A percentile compares a stretch with the other conserved stretches of the same genome.
These are phyloP conservation scores for Pachydiplax longipennis DNA, from an alignment of 2,888 invertebrate species.

Conservation along the genomic window DNA sequence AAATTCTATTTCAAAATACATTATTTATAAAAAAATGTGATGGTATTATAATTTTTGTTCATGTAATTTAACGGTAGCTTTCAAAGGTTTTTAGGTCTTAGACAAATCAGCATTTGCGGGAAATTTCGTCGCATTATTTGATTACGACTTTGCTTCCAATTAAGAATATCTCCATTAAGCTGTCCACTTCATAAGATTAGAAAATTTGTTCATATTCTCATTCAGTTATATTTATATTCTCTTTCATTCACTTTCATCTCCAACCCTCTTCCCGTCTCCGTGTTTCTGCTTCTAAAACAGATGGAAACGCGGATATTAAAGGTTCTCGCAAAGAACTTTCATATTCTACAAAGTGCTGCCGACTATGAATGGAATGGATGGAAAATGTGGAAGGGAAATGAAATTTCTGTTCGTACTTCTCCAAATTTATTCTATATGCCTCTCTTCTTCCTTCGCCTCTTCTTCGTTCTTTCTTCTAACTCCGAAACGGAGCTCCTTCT, in stretches of 20 bases:
- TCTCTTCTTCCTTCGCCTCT: neutral
- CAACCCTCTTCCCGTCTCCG: neutral
- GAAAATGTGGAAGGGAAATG: neutral
- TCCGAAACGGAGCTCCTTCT: too few relatives aligned
- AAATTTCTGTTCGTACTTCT: neutral
- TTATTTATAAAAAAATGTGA: too few relatives aligned
- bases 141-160: too few relatives aligned
- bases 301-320: conserved; percentile 1
- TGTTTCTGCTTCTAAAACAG: neutral
- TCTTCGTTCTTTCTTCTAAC: neutral
- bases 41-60: too few relatives aligned
- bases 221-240: neutral
- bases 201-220: too few relatives aligned
- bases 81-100: too few relatives aligned
- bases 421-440: neutral
- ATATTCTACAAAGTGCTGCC: neutral
- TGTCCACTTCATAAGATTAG: too few relatives aligned
- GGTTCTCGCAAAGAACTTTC: neutral
- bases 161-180: too few relatives aligned
- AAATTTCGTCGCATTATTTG: too few relatives aligned
- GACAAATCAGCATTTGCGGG: too few relatives aligned
- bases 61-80: too few relatives aligned
- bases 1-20: too few relatives aligned
- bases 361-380: neutral
- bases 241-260: neutral